Base-by-base conservation (phyloP, 2,113 vertebrate species). In the Anser brachyrhynchus region DNA sequence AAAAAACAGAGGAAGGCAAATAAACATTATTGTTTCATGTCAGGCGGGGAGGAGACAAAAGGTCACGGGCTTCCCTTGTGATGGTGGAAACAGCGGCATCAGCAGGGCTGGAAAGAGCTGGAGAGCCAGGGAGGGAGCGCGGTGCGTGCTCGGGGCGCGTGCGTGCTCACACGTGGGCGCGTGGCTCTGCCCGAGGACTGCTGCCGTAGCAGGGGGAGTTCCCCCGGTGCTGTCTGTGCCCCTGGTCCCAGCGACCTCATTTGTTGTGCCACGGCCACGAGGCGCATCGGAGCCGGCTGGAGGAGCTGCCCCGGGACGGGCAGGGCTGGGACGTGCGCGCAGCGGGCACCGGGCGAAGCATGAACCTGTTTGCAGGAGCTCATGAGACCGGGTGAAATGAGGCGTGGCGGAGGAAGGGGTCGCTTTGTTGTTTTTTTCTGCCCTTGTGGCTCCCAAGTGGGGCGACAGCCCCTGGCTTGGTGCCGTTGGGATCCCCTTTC, bases 1-100 rank as follows among this genome's bases (percentile, higher is more conserved):
- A 89, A 95, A 95, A 97, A 89, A 23, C 66, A 91, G 95, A 75
- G 91, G 95, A 94, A 96, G 93, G 95, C 93, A 94, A 96, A 96
- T 96, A 96, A 96, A 96, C 96, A 96, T 95, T 91, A 96, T 96
- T 97, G 95, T 97, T 97, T 92, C 74, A 75, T 94, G 94, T 95
- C 94, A 87, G 94, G 94, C 93, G 44, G 93, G 90, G 93, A 96
- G 87, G 95, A 96, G 94, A 97, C 95, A 95, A 97, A 97, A 96
- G 96, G 95, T 97, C 96, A 95, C 67, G 55, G 95, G 95, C 94
- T 96, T 96, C 95, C 95, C 95, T 95, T 96, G 93, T 89, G 95
- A 90, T 88, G 92, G 85, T 73, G 95, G 92, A 96, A 97, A 97
- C 20, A 39, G 93, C 93, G 54, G 69, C 94, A 87, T 95, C 96